Evolutionary conservation across 2,888 invertebrate species (phyloP), one percentile per base, ranked within the genome.

Genomic region (Nemapogon koenigi): DNA sequence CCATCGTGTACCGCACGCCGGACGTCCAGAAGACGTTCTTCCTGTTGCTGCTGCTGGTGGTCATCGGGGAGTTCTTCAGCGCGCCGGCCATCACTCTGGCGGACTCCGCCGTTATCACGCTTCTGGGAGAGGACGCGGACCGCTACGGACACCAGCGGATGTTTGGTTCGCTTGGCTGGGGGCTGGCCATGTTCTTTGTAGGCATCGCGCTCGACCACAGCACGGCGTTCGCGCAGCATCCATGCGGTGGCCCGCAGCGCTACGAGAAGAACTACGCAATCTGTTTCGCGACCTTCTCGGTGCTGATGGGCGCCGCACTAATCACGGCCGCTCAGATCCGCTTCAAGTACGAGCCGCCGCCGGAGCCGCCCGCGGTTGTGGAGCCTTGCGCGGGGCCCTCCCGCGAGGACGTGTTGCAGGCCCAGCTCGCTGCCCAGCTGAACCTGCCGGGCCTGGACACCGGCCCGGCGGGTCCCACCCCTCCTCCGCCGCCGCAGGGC

Each of bases 101-200:
- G 1, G 95, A 95, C 65, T 91, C 92, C 0, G 94, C 94, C 4
- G 94, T 92, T 28, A 90, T 95, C 43, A 91, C 91, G 3, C 80
- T 94, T 46, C 83, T 97, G 1, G 95, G 94, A 0, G 94, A 94
- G 57, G 93, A 91, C 57, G 89, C 90, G 1, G 91, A 91, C 55
- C 85, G 87, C 49, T 94, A 98, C 63, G 97, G 97, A 0, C 91
- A 95, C 55, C 98, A 98, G 72, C 86, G 98, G 49, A 97, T 99
- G 94, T 98, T 97, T 60, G 97, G 97, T 2, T 97, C 96, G 13
- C 81, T 97, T 40, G 98, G 98, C 30, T 99, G 98, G 98, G 98
- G 96, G 17, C 79, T 98, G 50, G 92, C 98, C 31, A 99, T 99
- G 98, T 98, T 99, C 72, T 90, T 98, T 62, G 96, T 99, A 42